Conservation (phyloP, 2,888 invertebrate species). For the Odontomyia ornata region DNA sequence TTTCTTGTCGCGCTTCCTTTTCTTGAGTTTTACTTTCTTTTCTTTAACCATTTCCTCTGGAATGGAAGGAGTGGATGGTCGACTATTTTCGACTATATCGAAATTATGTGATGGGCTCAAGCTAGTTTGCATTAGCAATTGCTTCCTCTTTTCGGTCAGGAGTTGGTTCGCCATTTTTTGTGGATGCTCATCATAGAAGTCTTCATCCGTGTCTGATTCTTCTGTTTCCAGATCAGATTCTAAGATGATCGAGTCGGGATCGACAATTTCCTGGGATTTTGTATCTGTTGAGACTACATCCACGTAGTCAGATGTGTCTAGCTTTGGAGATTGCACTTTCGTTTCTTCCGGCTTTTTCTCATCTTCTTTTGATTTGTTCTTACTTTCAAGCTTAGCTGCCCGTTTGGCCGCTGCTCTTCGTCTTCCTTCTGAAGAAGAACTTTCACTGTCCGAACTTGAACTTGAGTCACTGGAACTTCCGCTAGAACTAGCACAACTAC, state of each 20-base stretch:
- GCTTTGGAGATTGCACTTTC: slow-evolving; percentile 38
- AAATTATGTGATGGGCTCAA: slow-evolving; percentile 71
- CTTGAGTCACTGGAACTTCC: slow-evolving; percentile 73
- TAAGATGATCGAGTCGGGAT: slow-evolving; percentile 71
- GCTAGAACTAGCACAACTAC: slow-evolving; percentile 80
- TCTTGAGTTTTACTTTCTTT: slow-evolving; percentile 70
- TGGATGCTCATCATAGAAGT: slow-evolving; percentile 86
- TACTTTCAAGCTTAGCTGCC: slow-evolving; percentile 65
- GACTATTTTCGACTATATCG: slow-evolving; percentile 70
- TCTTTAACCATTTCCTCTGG: slow-evolving; percentile 63
- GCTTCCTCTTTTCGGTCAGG: slow-evolving; percentile 78
- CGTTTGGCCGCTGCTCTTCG: slow-evolving; percentile 61
- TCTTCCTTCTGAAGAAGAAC: slow-evolving; percentile 63
- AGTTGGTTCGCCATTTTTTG: slow-evolving; percentile 77
- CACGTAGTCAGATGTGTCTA: slow-evolving; percentile 64
- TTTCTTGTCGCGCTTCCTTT: slow-evolving; percentile 73
- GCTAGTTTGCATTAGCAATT: slow-evolving; percentile 71
- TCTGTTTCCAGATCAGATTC: slow-evolving; percentile 88
- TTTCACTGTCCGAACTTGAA: slow-evolving; percentile 68
- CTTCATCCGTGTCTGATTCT: slow-evolving; percentile 87
- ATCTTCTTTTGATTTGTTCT: slow-evolving; percentile 59
- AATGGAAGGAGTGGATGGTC: slow-evolving; percentile 72
- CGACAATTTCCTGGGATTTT: slow-evolving; percentile 61
- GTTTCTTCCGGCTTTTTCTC: slow-evolving; percentile 41
- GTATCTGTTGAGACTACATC: slow-evolving; percentile 66